Evolutionary conservation across 2,797 vertebrate species (phyloP).

Genomic region (Ataeniobius toweri): DNA sequence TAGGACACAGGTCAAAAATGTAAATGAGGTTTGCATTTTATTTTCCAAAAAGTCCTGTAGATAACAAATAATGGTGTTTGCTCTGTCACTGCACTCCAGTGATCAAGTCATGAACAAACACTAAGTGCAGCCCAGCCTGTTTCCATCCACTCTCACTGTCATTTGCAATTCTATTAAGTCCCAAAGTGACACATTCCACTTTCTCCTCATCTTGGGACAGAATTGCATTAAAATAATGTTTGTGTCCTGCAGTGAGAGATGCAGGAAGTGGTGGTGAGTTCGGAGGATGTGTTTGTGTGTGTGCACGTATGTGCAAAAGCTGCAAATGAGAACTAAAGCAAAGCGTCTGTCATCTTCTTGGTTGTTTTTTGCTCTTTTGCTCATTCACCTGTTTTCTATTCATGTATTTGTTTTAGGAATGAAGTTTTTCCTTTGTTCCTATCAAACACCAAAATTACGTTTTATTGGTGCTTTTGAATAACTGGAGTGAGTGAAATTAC

Average conservation of each 20-base stretch:
- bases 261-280: conserved; percentile 16
- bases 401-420: conserved; percentile 28
- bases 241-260: conserved; percentile 54
- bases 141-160: conserved; percentile 30
- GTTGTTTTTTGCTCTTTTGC: conserved; percentile 43
- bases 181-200: conserved; percentile 56
- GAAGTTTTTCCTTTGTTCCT: conserved; percentile 23
- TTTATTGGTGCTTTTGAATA: conserved; percentile 26
- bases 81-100: conserved; percentile 38
- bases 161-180: conserved; percentile 67
- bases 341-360: conserved; percentile 54
- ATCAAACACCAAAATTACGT: conserved; percentile 21
- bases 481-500: conserved; percentile 21
- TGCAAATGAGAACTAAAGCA: conserved; percentile 46
- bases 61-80: conserved; percentile 21
- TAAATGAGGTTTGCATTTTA: conserved; percentile 14
- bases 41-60: conserved; percentile 4
- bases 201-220: conserved; percentile 54
- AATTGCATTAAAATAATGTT: conserved; percentile 56
- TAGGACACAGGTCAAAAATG: conserved; percentile 6
- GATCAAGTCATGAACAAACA: conserved; percentile 45
- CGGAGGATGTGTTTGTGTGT: conserved; percentile 16
- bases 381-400: conserved; percentile 32
- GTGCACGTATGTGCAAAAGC: conserved; percentile 30
- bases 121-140: conserved; percentile 8